A percentile compares a stretch with the other conserved stretches of the same genome.
Conservation (phyloP, 37 sponge, comb jelly and placozoan species). For the Diacarnus erythraeanus region DNA sequence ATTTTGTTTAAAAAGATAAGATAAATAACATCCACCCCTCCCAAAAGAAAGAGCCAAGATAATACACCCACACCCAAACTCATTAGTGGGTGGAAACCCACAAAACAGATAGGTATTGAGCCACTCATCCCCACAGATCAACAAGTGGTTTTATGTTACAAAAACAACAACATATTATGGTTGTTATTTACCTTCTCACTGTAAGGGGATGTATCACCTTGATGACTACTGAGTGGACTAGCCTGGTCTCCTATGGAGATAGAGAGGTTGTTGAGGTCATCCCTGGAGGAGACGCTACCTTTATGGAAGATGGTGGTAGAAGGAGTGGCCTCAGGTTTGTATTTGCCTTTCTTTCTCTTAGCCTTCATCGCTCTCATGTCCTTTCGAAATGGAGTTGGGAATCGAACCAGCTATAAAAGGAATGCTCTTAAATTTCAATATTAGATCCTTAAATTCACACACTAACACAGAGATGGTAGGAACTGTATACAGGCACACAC, state of each 20-base stretch:
- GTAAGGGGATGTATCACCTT: background rate
- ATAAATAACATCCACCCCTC: too few relatives aligned
- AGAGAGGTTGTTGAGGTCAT: conserved; percentile 26
- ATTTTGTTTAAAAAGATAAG: too few relatives aligned
- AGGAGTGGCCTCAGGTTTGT: conserved; percentile 46
- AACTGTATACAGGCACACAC: background rate
- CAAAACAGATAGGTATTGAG: too few relatives aligned
- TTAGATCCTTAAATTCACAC: background rate
- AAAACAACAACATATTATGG: too few relatives aligned
- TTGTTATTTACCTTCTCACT: too few relatives aligned
- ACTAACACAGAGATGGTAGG: background rate
- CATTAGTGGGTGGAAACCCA: too few relatives aligned
- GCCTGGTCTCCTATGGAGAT: background rate
- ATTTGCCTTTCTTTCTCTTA: conserved; percentile 48
- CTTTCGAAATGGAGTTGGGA: conserved; percentile 74
- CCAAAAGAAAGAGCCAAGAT: too few relatives aligned
- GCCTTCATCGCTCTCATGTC: conserved; percentile 47
- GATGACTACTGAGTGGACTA: background rate
- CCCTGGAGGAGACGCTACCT: conserved; percentile 26
- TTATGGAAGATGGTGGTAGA: conserved; percentile 77
- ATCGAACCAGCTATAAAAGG: conserved; percentile 58
- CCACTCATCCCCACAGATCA: too few relatives aligned
- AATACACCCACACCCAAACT: too few relatives aligned
- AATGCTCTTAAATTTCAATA: too few relatives aligned
- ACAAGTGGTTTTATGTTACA: too few relatives aligned